Conservation (phyloP, 1,140 invertebrate species). For the Heliconius eleuchia region DNA sequence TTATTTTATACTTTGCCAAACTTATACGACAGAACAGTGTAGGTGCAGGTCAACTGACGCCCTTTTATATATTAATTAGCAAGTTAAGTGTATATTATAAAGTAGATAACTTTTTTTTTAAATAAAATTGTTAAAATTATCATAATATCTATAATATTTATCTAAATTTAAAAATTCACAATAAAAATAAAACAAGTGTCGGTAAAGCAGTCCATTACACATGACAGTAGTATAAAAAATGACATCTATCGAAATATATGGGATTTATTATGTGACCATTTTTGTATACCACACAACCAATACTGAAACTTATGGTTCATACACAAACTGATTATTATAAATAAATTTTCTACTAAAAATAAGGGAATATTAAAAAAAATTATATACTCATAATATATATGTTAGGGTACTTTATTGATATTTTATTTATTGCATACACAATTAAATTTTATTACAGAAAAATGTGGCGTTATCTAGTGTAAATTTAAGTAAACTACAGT, state of each 20-base stretch:
- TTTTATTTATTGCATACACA: neutral
- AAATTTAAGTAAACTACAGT: conserved; percentile 7
- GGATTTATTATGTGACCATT: neutral
- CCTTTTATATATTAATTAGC: neutral
- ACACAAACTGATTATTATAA: neutral
- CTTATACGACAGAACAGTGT: neutral
- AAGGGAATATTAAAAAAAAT: neutral
- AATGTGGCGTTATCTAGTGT: conserved; percentile 33
- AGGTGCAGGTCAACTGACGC: neutral
- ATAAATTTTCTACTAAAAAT: neutral
- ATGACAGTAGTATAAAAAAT: conserved; percentile 19
- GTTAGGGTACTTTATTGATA: neutral
- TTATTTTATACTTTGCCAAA: neutral
- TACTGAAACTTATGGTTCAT: neutral
- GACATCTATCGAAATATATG: conserved; percentile 27
- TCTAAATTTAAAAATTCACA: neutral
- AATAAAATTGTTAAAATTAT: neutral
- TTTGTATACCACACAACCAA: neutral
- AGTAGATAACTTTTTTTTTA: neutral
- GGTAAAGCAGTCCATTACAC: conserved; percentile 43
- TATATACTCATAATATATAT: neutral
- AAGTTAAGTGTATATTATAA: neutral
- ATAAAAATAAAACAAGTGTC: conserved; percentile 33
- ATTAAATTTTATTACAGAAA: neutral
- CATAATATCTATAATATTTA: neutral